Evolutionary conservation across 2,888 invertebrate species (phyloP).

Genomic region (Carabus problematicus): DNA sequence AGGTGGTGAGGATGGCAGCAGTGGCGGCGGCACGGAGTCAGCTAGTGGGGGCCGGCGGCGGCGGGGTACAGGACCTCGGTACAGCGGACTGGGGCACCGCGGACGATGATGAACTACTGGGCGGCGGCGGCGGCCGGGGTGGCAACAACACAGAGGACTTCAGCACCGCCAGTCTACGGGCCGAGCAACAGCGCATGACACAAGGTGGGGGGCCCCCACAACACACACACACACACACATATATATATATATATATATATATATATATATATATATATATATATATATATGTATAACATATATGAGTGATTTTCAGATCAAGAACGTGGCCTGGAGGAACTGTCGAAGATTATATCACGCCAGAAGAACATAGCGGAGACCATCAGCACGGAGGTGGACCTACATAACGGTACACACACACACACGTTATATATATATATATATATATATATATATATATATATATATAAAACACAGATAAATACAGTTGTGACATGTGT

Average conservation of each 20-base stretch:
- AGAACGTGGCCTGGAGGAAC: conserved; percentile 76
- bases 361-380: conserved; percentile 79
- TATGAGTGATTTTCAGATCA: conserved; percentile 65
- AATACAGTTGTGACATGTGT: too few relatives aligned
- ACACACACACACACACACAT: too few relatives aligned
- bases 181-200: conserved; percentile 67
- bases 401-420: conserved; percentile 82
- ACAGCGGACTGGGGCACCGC: conserved; percentile 60
- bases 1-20: conserved; percentile 49
- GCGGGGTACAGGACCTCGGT: conserved; percentile 50
- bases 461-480: conserved; percentile 21
- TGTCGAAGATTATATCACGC: conserved; percentile 75
- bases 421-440: too few relatives aligned
- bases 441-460: background rate
- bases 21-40: conserved; percentile 53
- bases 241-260: too few relatives aligned
- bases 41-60: conserved; percentile 54
- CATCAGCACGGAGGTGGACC: conserved; percentile 77
- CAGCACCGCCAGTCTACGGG: conserved; percentile 61
- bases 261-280: too few relatives aligned
- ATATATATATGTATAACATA: too few relatives aligned
- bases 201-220: too few relatives aligned
- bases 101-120: conserved; percentile 56
- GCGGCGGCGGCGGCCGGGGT: too few relatives aligned
- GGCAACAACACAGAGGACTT: background rate